Percentiles rank a stretch among this genome's conserved stretches.
phyloP scores from a whole-genome alignment of 2,888 invertebrate species.

The Charanyca ferruginea region DNA sequence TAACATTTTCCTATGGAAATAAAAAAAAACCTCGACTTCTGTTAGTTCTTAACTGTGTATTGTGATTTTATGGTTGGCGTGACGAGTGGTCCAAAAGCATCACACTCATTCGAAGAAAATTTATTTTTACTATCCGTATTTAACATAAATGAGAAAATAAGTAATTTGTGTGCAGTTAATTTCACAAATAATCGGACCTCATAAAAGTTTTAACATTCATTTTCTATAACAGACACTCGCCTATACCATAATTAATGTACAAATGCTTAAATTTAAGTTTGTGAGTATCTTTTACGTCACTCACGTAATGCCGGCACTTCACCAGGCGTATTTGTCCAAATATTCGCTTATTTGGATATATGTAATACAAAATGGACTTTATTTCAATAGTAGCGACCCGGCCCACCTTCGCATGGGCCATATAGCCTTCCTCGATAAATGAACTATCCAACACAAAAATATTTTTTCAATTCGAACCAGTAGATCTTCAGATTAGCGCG shows the following conservation, averaged over 20 bases:
- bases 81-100: slow-evolving; percentile 51
- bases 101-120: slow-evolving; percentile 9
- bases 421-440: too few species aligned
- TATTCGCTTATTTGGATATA: too few species aligned
- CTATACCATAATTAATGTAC: slow-evolving; percentile 48
- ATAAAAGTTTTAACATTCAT: slow-evolving; percentile 10
- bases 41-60: slow-evolving; percentile 58
- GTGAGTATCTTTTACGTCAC: slow-evolving; percentile 38
- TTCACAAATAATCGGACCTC: slow-evolving; percentile 21
- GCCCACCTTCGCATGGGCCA: too few species aligned
- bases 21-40: slow-evolving; percentile 66
- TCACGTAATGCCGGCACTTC: too few species aligned
- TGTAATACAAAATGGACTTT: too few species aligned
- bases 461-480: too few species aligned
- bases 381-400: too few species aligned
- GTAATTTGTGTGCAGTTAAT: neutral
- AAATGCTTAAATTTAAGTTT: slow-evolving; percentile 49
- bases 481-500: too few species aligned
- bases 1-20: slow-evolving; percentile 83
- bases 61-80: slow-evolving; percentile 50
- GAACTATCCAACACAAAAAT: too few species aligned
- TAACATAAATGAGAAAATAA: too few species aligned
- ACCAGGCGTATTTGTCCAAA: too few species aligned
- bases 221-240: slow-evolving; percentile 25
- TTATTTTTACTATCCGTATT: too few species aligned